Evolutionary conservation across 2,888 invertebrate genomes (phyloP).

Genomic region (Sarcophaga carnaria): DNA sequence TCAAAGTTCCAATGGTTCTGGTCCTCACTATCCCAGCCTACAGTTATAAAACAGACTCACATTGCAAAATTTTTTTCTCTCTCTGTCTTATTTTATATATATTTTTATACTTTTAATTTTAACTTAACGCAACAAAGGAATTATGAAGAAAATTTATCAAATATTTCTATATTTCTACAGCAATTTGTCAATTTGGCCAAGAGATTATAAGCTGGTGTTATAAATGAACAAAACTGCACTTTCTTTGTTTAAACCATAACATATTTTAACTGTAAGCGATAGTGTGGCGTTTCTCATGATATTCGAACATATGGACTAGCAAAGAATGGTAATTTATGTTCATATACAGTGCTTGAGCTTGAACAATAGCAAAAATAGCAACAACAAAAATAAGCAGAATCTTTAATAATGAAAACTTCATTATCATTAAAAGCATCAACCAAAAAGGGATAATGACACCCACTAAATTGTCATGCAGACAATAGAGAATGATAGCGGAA

Average conservation of each 20-base stretch:
- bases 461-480: conserved; percentile 71
- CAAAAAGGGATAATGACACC: conserved; percentile 73
- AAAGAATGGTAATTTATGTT: conserved; percentile 39
- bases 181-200: neutral
- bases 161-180: conserved; percentile 35
- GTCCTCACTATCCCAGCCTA: too few relatives aligned
- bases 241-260: conserved; percentile 60
- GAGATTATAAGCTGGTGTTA: conserved; percentile 47
- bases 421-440: conserved; percentile 62
- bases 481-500: conserved; percentile 45
- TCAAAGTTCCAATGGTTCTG: too few relatives aligned
- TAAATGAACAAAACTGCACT: conserved; percentile 22
- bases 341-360: conserved; percentile 59
- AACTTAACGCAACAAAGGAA: neutral
- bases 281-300: conserved; percentile 25
- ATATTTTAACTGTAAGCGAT: conserved; percentile 63
- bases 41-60: too few relatives aligned
- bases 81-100: neutral
- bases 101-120: too few relatives aligned
- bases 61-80: too few relatives aligned
- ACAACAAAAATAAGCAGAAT: neutral
- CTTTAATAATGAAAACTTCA: conserved; percentile 32
- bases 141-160: conserved; percentile 46
- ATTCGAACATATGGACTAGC: conserved; percentile 62
- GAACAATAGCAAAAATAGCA: conserved; percentile 47